A percentile compares a stretch with the other conserved stretches of the same genome.
Evolutionary conservation across 2,113 vertebrate species (phyloP).

Genomic region (Serinus canaria): DNA sequence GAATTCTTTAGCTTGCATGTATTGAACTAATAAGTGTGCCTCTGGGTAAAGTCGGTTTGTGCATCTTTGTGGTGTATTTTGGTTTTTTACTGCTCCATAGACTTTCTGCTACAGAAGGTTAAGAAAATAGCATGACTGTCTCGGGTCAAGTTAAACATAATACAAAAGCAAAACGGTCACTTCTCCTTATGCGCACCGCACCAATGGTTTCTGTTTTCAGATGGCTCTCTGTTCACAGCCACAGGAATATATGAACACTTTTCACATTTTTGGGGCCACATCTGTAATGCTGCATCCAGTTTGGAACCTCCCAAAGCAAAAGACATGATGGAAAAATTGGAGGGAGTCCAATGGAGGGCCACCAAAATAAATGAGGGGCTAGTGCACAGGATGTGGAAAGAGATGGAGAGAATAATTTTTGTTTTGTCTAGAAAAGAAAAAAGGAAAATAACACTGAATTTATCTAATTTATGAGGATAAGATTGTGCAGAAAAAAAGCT

Average conservation of each 20-base stretch:
- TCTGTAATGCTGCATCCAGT: neutral
- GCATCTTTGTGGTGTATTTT: neutral
- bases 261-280: neutral
- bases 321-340: neutral
- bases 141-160: neutral
- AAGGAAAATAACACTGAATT: neutral
- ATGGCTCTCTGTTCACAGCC: neutral
- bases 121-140: neutral
- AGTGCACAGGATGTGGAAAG: neutral
- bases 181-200: fast-evolving
- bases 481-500: neutral
- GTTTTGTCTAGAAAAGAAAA: neutral
- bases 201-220: neutral
- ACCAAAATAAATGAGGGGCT: neutral
- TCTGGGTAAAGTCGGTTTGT: neutral
- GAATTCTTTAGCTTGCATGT: neutral
- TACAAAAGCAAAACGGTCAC: neutral
- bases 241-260: neutral
- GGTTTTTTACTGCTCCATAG: neutral
- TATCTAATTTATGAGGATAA: neutral
- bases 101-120: neutral
- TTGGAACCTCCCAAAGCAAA: neutral
- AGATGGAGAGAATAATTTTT: fast-evolving
- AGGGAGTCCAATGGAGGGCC: neutral
- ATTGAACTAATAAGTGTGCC: neutral